phyloP scores from a whole-genome alignment of 2,113 vertebrate genomes.

The Hippopotamus amphibius region DNA sequence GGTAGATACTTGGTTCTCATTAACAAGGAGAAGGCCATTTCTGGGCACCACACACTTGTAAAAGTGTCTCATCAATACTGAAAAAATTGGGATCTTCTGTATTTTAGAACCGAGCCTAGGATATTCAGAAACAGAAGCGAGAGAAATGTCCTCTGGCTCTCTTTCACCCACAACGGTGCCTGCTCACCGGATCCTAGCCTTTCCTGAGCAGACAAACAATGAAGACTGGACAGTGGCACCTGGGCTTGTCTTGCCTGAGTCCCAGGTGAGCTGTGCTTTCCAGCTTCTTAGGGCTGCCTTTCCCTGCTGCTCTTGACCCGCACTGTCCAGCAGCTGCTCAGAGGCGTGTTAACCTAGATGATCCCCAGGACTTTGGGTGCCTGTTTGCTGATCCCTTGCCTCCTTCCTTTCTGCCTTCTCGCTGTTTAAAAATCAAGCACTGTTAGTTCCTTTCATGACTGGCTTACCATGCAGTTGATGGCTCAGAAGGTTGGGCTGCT shows the following conservation, averaged over 20 bases:
- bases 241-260: conserved; percentile 52
- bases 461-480: not conserved
- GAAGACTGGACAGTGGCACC: conserved; percentile 67
- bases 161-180: conserved; percentile 62
- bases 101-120: conserved; percentile 47
- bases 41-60: not conserved
- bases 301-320: not conserved
- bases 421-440: not conserved
- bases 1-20: not conserved
- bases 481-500: not conserved
- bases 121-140: not conserved
- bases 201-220: conserved; percentile 65
- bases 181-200: conserved; percentile 47
- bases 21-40: not conserved
- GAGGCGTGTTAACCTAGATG: not conserved
- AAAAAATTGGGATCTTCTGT: not conserved
- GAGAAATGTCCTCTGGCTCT: conserved; percentile 55
- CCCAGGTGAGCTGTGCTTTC: conserved; percentile 69
- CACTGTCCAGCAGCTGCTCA: not conserved
- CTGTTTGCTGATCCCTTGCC: not conserved
- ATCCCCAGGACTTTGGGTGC: not conserved
- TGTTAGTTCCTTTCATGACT: not conserved
- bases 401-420: not conserved
- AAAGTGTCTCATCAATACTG: not conserved
- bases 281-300: not conserved